These are phyloP conservation scores for Microcebus tavaratra DNA, from an alignment of 2,113 vertebrate genomes.

Conservation along the genomic window DNA sequence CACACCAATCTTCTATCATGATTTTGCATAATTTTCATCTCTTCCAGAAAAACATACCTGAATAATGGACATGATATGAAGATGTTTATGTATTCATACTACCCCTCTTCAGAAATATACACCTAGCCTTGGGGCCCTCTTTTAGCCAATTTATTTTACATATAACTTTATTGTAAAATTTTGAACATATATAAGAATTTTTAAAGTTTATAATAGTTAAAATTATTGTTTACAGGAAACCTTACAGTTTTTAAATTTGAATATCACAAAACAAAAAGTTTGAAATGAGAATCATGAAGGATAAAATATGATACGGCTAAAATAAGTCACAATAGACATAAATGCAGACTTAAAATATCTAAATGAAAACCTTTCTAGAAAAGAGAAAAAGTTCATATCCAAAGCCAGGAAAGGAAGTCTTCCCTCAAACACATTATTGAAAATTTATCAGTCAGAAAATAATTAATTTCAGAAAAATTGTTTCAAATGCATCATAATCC, in stretches of 20 bases:
- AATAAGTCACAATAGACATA: background rate
- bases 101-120: background rate
- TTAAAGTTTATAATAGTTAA: background rate
- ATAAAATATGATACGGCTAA: background rate
- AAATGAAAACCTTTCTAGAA: background rate
- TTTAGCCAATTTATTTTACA: conserved; percentile 2
- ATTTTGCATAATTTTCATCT: background rate
- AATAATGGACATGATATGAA: background rate
- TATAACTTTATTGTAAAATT: background rate
- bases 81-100: background rate
- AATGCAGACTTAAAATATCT: background rate
- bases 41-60: background rate
- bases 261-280: conserved; percentile 2
- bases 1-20: background rate
- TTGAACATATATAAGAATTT: background rate
- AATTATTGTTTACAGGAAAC: background rate
- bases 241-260: background rate
- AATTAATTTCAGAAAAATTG: conserved; percentile 19
- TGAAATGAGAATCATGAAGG: background rate
- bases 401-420: conserved; percentile 7
- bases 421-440: background rate
- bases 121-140: background rate
- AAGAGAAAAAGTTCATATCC: background rate
- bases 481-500: background rate
- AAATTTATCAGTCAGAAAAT: conserved; percentile 45